phyloP scores from a whole-genome alignment of 2,888 invertebrate species.

The Oscheius sp. region DNA sequence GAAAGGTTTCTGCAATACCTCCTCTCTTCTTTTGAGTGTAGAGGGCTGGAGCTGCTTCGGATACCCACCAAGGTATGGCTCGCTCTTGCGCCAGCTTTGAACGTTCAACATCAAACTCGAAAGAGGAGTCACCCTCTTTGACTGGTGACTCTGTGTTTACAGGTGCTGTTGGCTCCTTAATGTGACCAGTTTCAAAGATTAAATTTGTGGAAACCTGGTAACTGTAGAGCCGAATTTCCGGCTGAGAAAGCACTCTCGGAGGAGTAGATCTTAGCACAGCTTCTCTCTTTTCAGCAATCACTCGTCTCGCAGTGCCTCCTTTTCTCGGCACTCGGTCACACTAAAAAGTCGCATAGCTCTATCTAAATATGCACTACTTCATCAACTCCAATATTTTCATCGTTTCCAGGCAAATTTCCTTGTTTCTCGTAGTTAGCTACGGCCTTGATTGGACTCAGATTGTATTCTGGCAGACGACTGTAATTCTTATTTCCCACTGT shows the following conservation, averaged over 20 bases:
- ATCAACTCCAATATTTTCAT: conserved; percentile 9
- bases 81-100: conserved; percentile 15
- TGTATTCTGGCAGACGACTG: too few species aligned
- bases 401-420: neutral
- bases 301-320: neutral
- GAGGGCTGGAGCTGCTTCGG: conserved; percentile 22
- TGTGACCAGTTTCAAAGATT: neutral
- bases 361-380: neutral
- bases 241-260: conserved; percentile 22
- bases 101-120: conserved; percentile 16
- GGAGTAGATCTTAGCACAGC: neutral
- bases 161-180: conserved; percentile 15
- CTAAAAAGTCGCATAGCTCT: neutral
- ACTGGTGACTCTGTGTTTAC: neutral
- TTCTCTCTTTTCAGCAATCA: conserved; percentile 1
- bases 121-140: neutral
- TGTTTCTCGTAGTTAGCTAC: neutral
- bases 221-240: conserved; percentile 28
- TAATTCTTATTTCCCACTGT: neutral
- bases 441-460: conserved; percentile 1
- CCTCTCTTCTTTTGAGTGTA: conserved; percentile 14
- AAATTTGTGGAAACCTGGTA: conserved; percentile 17
- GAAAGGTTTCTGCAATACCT: conserved; percentile 18
- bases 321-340: conserved; percentile 10
- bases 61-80: conserved; percentile 28